Evolutionary conservation across 2,888 invertebrate species (phyloP).

Genomic region (Parapristionchus giblindavisi): DNA sequence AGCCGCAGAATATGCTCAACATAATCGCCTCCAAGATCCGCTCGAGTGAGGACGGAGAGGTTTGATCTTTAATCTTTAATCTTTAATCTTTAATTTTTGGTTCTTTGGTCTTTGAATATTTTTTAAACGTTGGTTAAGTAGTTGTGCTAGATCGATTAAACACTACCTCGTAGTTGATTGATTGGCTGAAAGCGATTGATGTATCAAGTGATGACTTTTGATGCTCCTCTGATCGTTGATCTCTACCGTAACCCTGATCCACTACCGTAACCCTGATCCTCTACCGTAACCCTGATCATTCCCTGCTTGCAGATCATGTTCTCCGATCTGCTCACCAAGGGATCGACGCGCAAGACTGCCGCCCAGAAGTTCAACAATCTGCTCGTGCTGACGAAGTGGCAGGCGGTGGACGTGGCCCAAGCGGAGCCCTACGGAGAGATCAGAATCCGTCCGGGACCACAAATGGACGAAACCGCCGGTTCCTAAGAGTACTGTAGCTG

Average conservation of each 20-base stretch:
- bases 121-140: too few relatives aligned
- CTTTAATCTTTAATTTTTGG: too few relatives aligned
- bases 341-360: slow-evolving; percentile 75
- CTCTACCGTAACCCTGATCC: too few relatives aligned
- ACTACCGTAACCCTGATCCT: too few relatives aligned
- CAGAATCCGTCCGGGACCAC: slow-evolving; percentile 58
- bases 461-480: slow-evolving; percentile 53
- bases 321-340: slow-evolving; percentile 64
- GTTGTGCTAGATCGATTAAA: too few relatives aligned
- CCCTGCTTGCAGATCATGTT: slow-evolving; percentile 65
- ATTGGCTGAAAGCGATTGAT: too few relatives aligned
- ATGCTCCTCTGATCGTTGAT: too few relatives aligned
- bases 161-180: too few relatives aligned
- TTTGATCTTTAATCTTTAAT: slow-evolving; percentile 35
- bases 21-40: slow-evolving; percentile 56
- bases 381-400: slow-evolving; percentile 83
- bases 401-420: slow-evolving; percentile 64
- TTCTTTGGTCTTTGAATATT: background rate
- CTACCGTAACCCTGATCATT: too few relatives aligned
- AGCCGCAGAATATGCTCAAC: slow-evolving; percentile 62
- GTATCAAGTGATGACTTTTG: too few relatives aligned
- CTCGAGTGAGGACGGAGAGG: slow-evolving; percentile 50
- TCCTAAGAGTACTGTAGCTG: too few relatives aligned
- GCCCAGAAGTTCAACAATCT: slow-evolving; percentile 99
- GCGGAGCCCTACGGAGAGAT: slow-evolving; percentile 63